Conservation (phyloP, 2,888 invertebrate species). For the Nephrotoma flavescens region DNA sequence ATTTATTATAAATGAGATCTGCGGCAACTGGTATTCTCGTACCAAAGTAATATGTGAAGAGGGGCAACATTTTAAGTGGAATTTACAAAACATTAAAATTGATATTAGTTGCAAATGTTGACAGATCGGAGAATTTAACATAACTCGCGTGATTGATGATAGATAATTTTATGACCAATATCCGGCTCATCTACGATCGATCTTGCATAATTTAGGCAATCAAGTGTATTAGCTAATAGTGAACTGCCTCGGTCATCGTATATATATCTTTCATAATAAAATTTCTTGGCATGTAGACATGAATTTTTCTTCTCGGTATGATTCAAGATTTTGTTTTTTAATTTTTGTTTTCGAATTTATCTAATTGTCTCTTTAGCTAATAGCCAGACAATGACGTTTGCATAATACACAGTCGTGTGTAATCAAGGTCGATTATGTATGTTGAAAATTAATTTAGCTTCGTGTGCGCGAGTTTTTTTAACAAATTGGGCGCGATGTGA, state of each 20-base stretch:
- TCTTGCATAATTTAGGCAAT: neutral
- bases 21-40: neutral
- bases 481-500: neutral
- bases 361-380: neutral
- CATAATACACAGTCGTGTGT: neutral
- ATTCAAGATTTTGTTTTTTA: neutral
- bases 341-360: neutral
- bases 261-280: neutral
- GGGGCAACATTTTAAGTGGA: neutral
- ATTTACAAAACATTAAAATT: neutral
- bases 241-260: neutral
- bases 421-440: neutral
- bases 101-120: neutral
- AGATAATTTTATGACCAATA: neutral
- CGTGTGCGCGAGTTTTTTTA: neutral
- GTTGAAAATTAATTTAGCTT: neutral
- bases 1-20: neutral
- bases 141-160: neutral
- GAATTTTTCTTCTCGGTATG: neutral
- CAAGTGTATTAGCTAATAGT: too few relatives aligned
- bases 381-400: neutral
- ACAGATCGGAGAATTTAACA: neutral
- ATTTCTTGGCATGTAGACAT: neutral
- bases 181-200: neutral
- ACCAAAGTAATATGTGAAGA: neutral